These are phyloP conservation scores for Eilema caniola DNA, from an alignment of 2,888 invertebrate genomes.

Conservation along the genomic window DNA sequence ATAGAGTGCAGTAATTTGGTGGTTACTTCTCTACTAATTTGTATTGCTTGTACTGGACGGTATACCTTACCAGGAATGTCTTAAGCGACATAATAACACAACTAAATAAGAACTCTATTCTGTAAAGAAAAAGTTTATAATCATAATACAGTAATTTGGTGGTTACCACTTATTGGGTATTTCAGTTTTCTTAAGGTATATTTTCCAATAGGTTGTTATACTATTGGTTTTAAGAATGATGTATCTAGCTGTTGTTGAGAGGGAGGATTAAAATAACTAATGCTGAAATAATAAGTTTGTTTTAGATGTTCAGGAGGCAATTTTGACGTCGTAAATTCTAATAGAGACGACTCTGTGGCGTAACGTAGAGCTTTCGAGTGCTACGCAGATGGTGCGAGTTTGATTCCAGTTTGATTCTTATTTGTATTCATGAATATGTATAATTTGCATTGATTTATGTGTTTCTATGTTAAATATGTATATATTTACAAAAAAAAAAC, in stretches of 20 bases:
- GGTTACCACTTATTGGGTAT: constrained; percentile 3
- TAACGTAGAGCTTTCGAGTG: too few species aligned
- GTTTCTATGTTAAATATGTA: too few species aligned
- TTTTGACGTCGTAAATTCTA: not conserved
- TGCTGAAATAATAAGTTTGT: constrained; percentile 38
- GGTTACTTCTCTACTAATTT: constrained; percentile 55
- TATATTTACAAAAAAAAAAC: too few species aligned
- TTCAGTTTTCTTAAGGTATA: constrained; percentile 26
- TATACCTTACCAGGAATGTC: constrained; percentile 43
- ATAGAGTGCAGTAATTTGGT: constrained; percentile 2
- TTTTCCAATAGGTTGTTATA: constrained; percentile 48
- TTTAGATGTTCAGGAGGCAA: not conserved
- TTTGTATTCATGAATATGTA: too few species aligned
- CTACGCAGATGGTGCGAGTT: too few species aligned
- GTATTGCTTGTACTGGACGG: constrained; percentile 58
- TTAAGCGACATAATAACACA: constrained; percentile 29
- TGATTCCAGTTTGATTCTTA: too few species aligned
- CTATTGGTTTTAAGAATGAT: constrained; percentile 34
- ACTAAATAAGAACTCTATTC: constrained; percentile 23
- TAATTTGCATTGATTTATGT: too few species aligned
- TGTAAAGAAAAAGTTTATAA: constrained; percentile 4
- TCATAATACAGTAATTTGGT: constrained; percentile 4
- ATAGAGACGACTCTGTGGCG: too few species aligned
- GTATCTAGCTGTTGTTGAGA: constrained; percentile 32
- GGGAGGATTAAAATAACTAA: constrained; percentile 19